Conservation (phyloP, 2,797 vertebrate species). For the Phalloptychus januarius region DNA sequence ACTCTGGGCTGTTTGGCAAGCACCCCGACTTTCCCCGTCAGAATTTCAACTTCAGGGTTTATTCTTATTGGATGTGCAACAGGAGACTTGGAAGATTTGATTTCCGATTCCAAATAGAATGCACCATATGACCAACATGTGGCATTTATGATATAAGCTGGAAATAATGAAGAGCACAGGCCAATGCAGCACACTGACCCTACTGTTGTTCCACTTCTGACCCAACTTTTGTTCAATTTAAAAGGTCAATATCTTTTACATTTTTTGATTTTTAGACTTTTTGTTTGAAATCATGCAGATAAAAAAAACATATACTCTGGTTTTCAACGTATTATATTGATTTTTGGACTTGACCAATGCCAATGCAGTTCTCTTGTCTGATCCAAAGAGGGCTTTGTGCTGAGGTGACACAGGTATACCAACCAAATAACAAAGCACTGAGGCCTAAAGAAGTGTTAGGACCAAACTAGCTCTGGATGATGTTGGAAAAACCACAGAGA, state of each 20-base stretch:
- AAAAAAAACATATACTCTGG: not conserved
- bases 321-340: not conserved
- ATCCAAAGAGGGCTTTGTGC: not conserved
- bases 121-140: not conserved
- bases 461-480: not conserved
- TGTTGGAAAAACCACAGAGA: not conserved
- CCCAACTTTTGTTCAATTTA: not conserved
- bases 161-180: not conserved
- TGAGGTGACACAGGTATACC: not conserved
- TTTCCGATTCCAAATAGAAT: not conserved
- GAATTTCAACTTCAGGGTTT: not conserved
- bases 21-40: not conserved
- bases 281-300: not conserved
- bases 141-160: not conserved
- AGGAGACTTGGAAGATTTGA: not conserved
- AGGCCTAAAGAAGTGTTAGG: not conserved
- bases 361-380: not conserved
- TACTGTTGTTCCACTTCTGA: not conserved
- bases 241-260: not conserved
- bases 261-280: not conserved
- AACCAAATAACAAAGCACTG: not conserved
- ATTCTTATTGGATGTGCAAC: not conserved
- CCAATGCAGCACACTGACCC: not conserved
- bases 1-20: not conserved
- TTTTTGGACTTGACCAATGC: not conserved